Evolutionary conservation across 1,140 invertebrate genomes (phyloP).

Genomic region (Eriocheir sinensis): DNA sequence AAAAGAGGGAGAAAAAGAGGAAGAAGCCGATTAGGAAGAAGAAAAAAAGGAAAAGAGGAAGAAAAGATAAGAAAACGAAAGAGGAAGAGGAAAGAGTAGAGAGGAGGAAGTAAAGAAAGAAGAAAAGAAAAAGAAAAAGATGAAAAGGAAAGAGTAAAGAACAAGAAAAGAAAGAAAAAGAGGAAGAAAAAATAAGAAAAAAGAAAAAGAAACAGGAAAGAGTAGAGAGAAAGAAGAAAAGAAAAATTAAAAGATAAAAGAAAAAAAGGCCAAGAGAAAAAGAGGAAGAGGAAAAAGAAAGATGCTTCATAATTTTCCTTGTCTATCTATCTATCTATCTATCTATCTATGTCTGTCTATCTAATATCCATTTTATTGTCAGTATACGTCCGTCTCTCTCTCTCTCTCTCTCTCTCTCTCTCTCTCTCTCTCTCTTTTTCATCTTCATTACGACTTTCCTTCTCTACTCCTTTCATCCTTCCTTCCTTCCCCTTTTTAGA

Average conservation of each 20-base stretch:
- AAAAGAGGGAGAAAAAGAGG: background rate
- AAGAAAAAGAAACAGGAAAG: background rate
- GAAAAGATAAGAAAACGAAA: background rate
- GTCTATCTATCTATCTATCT: background rate
- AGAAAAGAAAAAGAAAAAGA: background rate
- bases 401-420: constrained; percentile 61
- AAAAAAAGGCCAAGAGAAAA: background rate
- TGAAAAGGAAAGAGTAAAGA: background rate
- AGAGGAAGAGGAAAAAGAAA: constrained; percentile 9
- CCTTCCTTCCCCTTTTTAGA: background rate
- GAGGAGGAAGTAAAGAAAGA: background rate
- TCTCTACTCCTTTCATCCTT: background rate
- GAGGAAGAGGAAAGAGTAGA: background rate
- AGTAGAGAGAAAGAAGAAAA: background rate
- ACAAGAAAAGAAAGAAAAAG: background rate
- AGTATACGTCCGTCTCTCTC: constrained; percentile 55
- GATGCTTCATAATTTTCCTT: background rate
- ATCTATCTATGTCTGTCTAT: background rate
- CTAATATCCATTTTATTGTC: too few relatives aligned
- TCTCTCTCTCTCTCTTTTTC: constrained; percentile 27
- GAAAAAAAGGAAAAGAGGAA: background rate
- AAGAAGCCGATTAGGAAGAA: background rate
- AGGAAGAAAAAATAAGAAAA: background rate
- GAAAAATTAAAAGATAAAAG: background rate
- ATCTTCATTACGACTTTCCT: background rate